Evolutionary conservation across 2,888 invertebrate species (phyloP).

Genomic region (Autographa gamma): DNA sequence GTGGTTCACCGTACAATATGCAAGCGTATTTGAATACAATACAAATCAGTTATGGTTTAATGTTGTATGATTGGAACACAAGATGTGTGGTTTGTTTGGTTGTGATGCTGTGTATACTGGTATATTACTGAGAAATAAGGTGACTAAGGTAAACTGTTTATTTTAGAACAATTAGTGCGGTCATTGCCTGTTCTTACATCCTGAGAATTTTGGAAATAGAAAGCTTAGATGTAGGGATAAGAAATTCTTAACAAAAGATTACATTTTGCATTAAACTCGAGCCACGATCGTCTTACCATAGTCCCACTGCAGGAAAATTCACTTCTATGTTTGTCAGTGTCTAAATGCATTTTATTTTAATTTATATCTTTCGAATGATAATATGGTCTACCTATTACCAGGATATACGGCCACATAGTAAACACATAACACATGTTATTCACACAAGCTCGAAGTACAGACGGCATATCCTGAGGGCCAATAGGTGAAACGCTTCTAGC

Average conservation of each 20-base stretch:
- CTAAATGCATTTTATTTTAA: no score
- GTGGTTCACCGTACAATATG: constrained; percentile 69
- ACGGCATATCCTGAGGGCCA: background rate
- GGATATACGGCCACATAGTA: background rate
- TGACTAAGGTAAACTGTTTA: background rate
- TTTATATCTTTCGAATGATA: no score
- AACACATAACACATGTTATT: background rate
- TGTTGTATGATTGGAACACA: constrained; percentile 68
- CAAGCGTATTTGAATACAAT: constrained; percentile 77
- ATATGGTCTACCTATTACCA: no score
- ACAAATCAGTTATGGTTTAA: constrained; percentile 63
- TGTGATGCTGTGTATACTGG: background rate
- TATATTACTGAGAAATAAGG: background rate
- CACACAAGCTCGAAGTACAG: background rate
- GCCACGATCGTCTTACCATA: no score
- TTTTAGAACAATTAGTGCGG: background rate
- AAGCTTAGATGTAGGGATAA: no score
- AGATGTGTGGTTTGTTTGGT: constrained; percentile 19
- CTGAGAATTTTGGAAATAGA: no score
- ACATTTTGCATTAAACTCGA: no score
- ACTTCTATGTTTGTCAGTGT: no score
- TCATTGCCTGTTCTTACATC: no score
- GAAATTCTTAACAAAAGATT: no score
- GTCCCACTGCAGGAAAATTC: no score
- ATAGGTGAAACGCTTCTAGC: background rate